Evolutionary conservation across 2,113 vertebrate species (phyloP).

Genomic region (Sula dactylatra): DNA sequence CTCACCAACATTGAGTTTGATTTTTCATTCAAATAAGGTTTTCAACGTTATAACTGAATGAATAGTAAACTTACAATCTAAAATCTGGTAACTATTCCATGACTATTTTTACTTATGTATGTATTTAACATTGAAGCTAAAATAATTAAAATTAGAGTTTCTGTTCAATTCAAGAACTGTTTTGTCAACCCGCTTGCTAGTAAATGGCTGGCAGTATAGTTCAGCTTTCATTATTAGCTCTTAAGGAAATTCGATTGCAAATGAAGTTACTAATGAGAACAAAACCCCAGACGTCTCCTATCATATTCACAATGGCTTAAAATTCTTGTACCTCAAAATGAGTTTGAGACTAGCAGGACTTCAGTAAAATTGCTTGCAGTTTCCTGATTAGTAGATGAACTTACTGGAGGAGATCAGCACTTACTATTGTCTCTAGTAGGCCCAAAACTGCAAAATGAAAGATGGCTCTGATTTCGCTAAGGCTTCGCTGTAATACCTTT

Average conservation of each 20-base stretch:
- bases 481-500: constrained; percentile 56
- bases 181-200: not conserved
- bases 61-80: not conserved
- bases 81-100: not conserved
- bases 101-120: not conserved
- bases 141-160: not conserved
- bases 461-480: constrained; percentile 2
- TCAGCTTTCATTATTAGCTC: not conserved
- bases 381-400: not conserved
- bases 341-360: not conserved
- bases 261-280: not conserved
- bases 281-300: not conserved
- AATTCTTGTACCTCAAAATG: not conserved
- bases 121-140: not conserved
- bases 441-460: not conserved
- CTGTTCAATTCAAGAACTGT: not conserved
- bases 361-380: not conserved
- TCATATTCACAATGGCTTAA: not conserved
- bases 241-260: not conserved
- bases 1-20: not conserved
- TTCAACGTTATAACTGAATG: not conserved
- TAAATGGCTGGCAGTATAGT: not conserved
- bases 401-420: not conserved
- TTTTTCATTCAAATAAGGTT: not conserved
- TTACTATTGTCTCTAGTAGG: not conserved